Evolutionary conservation across 23 tunicate species (phyloP).

Genomic region (Phallusia fumigata): DNA sequence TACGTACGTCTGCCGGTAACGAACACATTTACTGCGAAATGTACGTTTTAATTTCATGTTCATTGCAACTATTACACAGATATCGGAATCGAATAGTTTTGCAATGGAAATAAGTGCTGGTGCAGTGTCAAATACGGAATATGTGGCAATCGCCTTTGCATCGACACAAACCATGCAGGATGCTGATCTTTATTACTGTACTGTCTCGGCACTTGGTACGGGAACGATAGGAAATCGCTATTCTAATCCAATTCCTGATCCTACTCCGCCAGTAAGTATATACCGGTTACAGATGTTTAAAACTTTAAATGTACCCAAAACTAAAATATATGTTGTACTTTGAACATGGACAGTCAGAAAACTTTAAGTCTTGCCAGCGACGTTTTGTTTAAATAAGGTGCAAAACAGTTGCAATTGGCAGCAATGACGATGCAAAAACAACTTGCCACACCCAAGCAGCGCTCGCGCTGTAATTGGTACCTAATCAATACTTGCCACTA

Average conservation of each 20-base stretch:
- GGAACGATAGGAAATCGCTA: conserved; percentile 28
- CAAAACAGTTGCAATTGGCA: no score
- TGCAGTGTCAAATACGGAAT: not conserved
- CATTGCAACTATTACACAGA: not conserved
- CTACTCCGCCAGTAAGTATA: not conserved
- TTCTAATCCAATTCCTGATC: not conserved
- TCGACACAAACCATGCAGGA: conserved; percentile 34
- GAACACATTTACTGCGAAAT: no score
- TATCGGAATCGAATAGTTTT: not conserved
- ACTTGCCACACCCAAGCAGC: no score
- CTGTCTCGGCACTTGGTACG: conserved; percentile 6
- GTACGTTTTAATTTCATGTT: no score
- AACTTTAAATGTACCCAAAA: not conserved
- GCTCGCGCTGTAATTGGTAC: no score
- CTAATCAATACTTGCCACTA: no score
- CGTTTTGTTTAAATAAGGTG: no score
- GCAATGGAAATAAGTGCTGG: not conserved
- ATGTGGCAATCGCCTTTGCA: conserved; percentile 59
- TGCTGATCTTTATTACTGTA: conserved; percentile 76
- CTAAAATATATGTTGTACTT: not conserved
- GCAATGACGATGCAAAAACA: no score
- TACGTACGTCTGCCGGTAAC: no score
- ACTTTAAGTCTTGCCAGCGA: not conserved
- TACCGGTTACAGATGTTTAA: not conserved
- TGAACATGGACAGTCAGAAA: not conserved